phyloP scores from a whole-genome alignment of 2,113 vertebrate genomes.

The Gymnocephalus cernua region DNA sequence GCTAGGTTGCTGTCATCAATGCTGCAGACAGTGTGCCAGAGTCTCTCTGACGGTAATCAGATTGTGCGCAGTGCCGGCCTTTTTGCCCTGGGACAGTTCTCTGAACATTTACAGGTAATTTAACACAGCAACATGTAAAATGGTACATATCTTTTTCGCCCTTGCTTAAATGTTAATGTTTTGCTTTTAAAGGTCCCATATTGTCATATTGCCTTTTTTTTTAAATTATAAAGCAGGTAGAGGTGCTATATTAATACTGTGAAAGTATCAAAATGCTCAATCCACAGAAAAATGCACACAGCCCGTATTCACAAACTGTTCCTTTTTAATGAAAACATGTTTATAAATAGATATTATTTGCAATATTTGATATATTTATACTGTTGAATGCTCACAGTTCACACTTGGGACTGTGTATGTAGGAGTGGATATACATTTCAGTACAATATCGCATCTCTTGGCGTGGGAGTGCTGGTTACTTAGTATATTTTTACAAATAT shows the following conservation, averaged over 20 bases:
- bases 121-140: neutral
- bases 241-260: too few relatives aligned
- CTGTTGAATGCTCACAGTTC: neutral
- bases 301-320: too few relatives aligned
- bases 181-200: neutral
- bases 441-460: neutral
- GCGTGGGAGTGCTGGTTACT: neutral
- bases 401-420: neutral
- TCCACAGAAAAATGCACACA: too few relatives aligned
- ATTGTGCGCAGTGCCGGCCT: slow-evolving; percentile 89
- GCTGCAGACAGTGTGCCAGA: slow-evolving; percentile 88
- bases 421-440: neutral
- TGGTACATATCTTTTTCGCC: neutral
- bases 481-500: neutral
- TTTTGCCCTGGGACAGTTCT: slow-evolving; percentile 93
- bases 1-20: slow-evolving; percentile 86
- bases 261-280: too few relatives aligned
- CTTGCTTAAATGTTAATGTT: neutral
- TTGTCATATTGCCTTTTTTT: too few relatives aligned
- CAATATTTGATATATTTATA: neutral
- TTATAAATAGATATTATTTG: neutral
- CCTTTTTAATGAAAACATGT: neutral
- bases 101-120: slow-evolving; percentile 90
- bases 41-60: slow-evolving; percentile 86
- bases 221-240: too few relatives aligned